Evolutionary conservation across 64 coral and sea anemone species (phyloP).

Genomic region (Stichodactyla mertensii): DNA sequence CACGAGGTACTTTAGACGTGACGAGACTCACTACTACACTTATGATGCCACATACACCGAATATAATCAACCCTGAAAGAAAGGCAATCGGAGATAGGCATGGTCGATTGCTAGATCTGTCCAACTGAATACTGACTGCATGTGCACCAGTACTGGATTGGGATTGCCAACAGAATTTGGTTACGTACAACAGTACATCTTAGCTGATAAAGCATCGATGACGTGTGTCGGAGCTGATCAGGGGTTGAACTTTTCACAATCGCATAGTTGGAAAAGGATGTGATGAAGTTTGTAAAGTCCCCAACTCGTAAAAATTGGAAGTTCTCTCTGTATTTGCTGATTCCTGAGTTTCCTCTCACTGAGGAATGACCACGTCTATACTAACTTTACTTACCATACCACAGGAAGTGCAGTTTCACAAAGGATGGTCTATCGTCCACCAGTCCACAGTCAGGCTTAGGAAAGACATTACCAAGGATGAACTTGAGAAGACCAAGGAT

Average conservation of each 20-base stretch:
- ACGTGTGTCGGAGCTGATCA: no score
- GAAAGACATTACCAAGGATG: conserved; percentile 62
- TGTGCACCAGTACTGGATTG: no score
- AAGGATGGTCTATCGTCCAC: conserved; percentile 61
- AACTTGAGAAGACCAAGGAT: conserved; percentile 71
- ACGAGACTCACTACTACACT: conserved; percentile 75
- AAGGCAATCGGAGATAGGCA: not conserved
- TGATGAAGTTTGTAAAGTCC: no score
- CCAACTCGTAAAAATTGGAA: no score
- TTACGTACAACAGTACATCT: no score
- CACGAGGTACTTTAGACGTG: conserved; percentile 69
- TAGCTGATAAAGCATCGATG: no score
- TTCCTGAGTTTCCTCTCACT: no score
- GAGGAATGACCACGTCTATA: no score
- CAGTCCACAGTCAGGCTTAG: conserved; percentile 58
- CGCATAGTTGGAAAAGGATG: no score
- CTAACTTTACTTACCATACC: conserved; percentile 61
- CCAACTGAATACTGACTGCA: no score
- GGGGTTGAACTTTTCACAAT: no score
- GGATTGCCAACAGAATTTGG: no score
- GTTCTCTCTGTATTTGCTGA: not conserved
- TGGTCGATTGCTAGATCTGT: not conserved
- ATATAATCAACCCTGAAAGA: conserved; percentile 65
- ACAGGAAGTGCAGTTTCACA: conserved; percentile 93
- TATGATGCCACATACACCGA: conserved; percentile 35